These are phyloP conservation scores for Sebastes minor DNA, from an alignment of 2,797 vertebrate genomes.

Conservation along the genomic window DNA sequence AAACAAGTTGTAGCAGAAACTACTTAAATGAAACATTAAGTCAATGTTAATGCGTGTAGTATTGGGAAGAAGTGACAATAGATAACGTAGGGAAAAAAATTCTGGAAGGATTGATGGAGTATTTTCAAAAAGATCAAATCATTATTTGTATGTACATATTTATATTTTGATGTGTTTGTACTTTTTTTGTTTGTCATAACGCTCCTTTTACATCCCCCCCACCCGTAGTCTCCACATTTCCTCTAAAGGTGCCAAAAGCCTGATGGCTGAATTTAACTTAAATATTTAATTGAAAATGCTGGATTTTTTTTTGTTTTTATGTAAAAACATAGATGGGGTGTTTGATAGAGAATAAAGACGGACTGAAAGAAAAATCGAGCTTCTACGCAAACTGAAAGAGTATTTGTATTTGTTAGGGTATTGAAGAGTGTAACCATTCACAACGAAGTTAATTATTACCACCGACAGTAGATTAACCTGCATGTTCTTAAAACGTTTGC, in stretches of 20 bases:
- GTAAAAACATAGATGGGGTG: not conserved
- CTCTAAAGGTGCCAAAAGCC: conserved; percentile 68
- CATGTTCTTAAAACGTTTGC: conserved; percentile 26
- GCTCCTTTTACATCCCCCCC: not conserved
- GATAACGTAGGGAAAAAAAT: not conserved
- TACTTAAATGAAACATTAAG: not conserved
- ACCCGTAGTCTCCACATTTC: conserved; percentile 1
- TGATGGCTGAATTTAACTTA: conserved; percentile 33
- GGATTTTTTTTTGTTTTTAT: conserved; percentile 2
- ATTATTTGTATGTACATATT: conserved; percentile 67
- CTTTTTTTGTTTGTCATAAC: conserved; percentile 27
- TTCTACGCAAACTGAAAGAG: not conserved
- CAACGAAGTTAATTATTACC: not conserved
- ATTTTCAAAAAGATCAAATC: conserved; percentile 62
- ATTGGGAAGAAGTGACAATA: not conserved
- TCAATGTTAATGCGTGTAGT: not conserved
- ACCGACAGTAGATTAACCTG: conserved; percentile 26
- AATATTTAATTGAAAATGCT: conserved; percentile 36
- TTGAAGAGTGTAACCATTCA: not conserved
- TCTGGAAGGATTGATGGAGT: conserved; percentile 5
- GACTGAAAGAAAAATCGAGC: not conserved
- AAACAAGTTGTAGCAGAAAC: not conserved
- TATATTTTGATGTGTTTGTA: conserved; percentile 59
- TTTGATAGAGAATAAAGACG: not conserved
- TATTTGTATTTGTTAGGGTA: conserved; percentile 29